Base-by-base conservation (phyloP, 2,888 invertebrate species). In the Harpalus rubripes region DNA sequence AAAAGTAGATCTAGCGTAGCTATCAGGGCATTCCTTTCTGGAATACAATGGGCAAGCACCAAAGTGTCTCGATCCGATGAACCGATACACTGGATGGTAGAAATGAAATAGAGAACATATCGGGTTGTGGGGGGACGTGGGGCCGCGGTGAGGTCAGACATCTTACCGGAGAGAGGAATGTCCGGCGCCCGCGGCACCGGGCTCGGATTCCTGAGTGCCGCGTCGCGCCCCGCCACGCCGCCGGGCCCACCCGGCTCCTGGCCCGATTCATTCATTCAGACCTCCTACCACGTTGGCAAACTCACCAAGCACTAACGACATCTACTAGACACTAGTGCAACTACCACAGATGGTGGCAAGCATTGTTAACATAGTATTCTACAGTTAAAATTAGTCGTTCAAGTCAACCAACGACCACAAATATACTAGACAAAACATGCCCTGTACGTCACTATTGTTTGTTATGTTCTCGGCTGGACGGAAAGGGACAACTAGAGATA, bases 141-240 rank as follows among this genome's bases (percentile, higher is more conserved):
- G 88, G 87, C 87, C 87, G 87, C 87, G 87, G 88, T 89, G 90
- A 90, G 90, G 90, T 90, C 90, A 90, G 90, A 90, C 90, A 90
- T 90, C 90, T 90, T 90, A 90, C 89, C 91, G 87, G 88, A 90
- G 91, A 90, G 90, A 92, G 92, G 92, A 92, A 92, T 92, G 92
- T 92, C 92, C 91, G 92, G 93, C 93, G 93, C 93, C 92, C 91
- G 91, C 90, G 92, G 92, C 92, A 90, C 89, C 68, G 88, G 88
- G 89, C 91, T 91, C 91, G 92, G 91, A 92, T 92, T 92, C 92
- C 92, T 92, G 91, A 90, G 90, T 87, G 86, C 86, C 88, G 86
- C 86, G 87, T 87, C 88, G 88, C 88, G 88, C 89, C 91, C 90
- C 90, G 89, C 90, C 86, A 68, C 80, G 78, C 85, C 68, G 10